Conservation (phyloP, 2,797 vertebrate species). For the Antrozous pallidus region DNA sequence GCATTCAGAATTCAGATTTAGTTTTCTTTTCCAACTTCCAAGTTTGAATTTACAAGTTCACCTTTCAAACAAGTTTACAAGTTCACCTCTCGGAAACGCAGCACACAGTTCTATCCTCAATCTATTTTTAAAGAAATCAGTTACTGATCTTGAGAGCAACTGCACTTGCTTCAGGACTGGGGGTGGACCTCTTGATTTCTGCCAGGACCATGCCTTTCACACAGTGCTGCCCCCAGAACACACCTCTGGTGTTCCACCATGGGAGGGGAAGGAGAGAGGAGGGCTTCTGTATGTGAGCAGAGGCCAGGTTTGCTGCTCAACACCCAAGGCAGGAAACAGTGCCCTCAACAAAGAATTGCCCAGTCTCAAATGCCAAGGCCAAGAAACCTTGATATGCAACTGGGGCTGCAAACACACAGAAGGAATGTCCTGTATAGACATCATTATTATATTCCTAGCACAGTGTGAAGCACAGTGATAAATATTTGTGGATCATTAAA, state of each 20-base stretch:
- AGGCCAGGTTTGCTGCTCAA: neutral
- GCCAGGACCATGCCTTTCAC: neutral
- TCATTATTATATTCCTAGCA: neutral
- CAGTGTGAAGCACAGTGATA: neutral
- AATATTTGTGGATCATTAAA: neutral
- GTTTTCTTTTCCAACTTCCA: neutral
- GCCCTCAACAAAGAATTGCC: neutral
- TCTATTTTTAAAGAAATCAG: neutral
- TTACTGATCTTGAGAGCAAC: neutral
- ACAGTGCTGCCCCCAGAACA: neutral
- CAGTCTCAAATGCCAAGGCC: neutral
- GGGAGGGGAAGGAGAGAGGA: rapidly evolving
- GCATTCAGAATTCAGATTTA: neutral
- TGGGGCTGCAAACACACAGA: neutral
- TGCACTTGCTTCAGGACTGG: neutral
- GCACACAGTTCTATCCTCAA: neutral
- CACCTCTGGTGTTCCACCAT: neutral
- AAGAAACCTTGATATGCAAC: neutral
- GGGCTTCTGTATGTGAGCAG: neutral
- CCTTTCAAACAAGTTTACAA: neutral
- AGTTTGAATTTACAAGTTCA: neutral
- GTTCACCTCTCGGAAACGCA: neutral
- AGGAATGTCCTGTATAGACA: no score
- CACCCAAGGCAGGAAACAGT: neutral
- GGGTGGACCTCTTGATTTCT: neutral